A percentile compares a stretch with the other conserved stretches of the same genome.
Conservation (phyloP, 2,113 vertebrate genomes). For the Rhagologus leucostigma region DNA sequence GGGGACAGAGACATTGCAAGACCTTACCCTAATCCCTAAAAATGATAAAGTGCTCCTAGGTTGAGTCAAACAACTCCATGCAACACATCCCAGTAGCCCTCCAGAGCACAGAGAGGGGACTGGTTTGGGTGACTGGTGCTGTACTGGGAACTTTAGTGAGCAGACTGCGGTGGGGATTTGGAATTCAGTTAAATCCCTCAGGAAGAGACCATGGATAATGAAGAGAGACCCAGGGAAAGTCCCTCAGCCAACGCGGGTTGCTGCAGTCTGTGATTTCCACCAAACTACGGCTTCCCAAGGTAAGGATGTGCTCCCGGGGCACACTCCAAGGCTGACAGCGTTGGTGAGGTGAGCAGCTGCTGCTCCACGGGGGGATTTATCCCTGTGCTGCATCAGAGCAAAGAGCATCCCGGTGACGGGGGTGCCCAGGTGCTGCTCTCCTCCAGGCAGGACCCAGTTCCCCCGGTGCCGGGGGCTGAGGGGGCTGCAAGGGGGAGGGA, state of each 20-base stretch:
- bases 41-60: background rate
- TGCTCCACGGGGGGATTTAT: rapidly evolving
- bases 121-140: background rate
- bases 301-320: background rate
- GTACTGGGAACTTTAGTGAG: background rate
- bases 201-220: background rate
- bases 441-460: background rate
- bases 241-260: background rate
- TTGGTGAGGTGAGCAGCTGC: background rate
- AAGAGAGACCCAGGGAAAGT: background rate
- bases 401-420: rapidly evolving
- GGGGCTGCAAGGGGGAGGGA: background rate
- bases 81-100: background rate
- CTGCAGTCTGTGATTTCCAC: background rate
- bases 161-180: background rate
- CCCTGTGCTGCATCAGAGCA: background rate
- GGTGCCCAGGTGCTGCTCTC: background rate
- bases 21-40: background rate
- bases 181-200: background rate
- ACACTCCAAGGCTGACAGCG: background rate
- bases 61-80: rapidly evolving
- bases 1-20: background rate
- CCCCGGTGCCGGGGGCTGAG: background rate
- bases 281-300: rapidly evolving
- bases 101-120: background rate